Percentiles rank a stretch among this genome's conserved stretches.
Conservation (phyloP, 2,797 vertebrate genomes). For the Notamacropus eugenii region DNA sequence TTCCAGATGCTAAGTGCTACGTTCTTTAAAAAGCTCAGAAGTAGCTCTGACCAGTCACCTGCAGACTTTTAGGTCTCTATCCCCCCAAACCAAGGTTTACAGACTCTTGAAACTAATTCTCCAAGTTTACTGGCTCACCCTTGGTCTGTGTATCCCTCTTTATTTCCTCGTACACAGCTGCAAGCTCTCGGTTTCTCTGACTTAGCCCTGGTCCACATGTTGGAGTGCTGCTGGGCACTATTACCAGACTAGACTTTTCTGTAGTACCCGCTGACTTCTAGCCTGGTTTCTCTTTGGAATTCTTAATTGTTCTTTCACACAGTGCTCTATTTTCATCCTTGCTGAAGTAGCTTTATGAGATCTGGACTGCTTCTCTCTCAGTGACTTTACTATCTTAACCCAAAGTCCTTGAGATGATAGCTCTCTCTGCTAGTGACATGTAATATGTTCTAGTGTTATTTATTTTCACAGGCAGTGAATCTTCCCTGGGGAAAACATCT, state of each 20-base stretch:
- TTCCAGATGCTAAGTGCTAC: background rate
- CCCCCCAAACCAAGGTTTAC: background rate
- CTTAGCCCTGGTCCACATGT: background rate
- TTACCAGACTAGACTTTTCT: background rate
- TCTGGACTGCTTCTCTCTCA: background rate
- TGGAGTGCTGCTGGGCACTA: background rate
- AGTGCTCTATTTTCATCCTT: background rate
- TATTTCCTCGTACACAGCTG: background rate
- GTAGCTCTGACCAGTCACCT: background rate
- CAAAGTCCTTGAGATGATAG: background rate
- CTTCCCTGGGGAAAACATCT: background rate
- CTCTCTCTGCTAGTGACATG: background rate
- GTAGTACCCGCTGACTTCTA: background rate
- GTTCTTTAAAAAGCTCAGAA: background rate
- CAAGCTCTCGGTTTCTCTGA: background rate
- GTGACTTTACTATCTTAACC: background rate
- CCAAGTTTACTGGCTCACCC: background rate
- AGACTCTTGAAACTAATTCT: background rate
- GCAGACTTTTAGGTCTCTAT: background rate
- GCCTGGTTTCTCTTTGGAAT: background rate
- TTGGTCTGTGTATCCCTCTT: background rate
- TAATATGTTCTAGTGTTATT: background rate
- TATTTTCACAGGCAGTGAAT: background rate
- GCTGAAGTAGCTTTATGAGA: background rate
- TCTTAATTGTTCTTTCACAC: background rate